phyloP scores from a whole-genome alignment of 2,797 vertebrate species.

The Sphaeramia orbicularis region DNA sequence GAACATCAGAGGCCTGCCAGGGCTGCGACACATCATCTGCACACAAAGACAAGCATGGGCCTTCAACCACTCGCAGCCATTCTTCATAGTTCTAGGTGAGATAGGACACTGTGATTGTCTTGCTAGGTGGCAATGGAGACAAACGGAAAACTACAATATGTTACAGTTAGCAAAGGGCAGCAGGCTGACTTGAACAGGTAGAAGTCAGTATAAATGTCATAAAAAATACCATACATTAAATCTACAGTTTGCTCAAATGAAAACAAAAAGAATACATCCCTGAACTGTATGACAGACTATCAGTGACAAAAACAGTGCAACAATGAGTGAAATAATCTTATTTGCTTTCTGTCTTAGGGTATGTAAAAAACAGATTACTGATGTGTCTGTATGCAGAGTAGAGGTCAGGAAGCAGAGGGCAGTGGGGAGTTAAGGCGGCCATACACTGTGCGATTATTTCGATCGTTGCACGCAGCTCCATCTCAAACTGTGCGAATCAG shows the following conservation, averaged over 20 bases:
- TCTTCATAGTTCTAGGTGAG: slow-evolving; percentile 45
- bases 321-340: not conserved
- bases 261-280: not conserved
- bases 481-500: too few species aligned
- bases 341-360: not conserved
- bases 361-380: not conserved
- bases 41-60: slow-evolving; percentile 47
- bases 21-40: slow-evolving; percentile 45
- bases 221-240: slow-evolving; percentile 22
- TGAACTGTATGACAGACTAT: not conserved
- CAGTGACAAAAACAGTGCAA: not conserved
- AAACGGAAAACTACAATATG: slow-evolving; percentile 54
- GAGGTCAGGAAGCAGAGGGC: not conserved
- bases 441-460: too few species aligned
- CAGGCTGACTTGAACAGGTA: slow-evolving; percentile 21
- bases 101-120: slow-evolving; percentile 39
- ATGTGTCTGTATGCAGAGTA: not conserved
- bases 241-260: not conserved
- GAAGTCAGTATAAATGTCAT: slow-evolving; percentile 39
- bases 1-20: slow-evolving; percentile 51
- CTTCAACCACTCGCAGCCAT: slow-evolving; percentile 41
- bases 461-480: too few species aligned
- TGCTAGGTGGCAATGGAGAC: slow-evolving; percentile 63
- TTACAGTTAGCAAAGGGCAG: slow-evolving; percentile 29
- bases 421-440: too few species aligned